Percentiles rank a stretch among this genome's conserved stretches.
phyloP scores from a whole-genome alignment of 2,113 vertebrate species.

The Nothobranchius furzeri region DNA sequence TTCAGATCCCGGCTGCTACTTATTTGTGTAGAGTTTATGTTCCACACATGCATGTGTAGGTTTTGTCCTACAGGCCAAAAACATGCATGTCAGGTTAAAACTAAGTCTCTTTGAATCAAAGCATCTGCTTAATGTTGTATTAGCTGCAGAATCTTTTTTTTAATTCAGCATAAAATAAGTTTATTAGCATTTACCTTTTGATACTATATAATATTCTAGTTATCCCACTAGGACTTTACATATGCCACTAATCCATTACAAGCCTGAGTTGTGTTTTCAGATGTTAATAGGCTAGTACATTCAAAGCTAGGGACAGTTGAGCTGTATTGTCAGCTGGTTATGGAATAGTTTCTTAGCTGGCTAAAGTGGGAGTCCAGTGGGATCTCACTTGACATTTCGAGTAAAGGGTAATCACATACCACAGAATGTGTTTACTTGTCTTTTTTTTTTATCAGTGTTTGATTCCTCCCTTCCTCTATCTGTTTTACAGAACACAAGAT shows the following conservation, averaged over 20 bases:
- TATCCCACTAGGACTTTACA: background rate
- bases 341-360: constrained; percentile 1
- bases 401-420: constrained; percentile 22
- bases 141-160: background rate
- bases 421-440: constrained; percentile 1
- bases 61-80: too few relatives aligned
- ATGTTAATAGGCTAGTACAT: constrained; percentile 6
- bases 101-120: too few relatives aligned
- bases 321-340: constrained; percentile 23
- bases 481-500: constrained; percentile 61
- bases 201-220: background rate
- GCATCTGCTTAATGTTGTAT: background rate
- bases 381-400: background rate
- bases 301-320: constrained; percentile 21
- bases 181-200: too few relatives aligned
- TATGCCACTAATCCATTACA: constrained; percentile 4
- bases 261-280: background rate
- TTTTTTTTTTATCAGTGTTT: constrained; percentile 2
- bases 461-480: constrained; percentile 4
- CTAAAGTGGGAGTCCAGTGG: background rate
- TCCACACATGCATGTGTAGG: too few relatives aligned
- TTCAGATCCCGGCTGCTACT: too few relatives aligned
- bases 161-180: background rate
- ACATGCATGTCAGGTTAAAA: too few relatives aligned
- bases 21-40: too few relatives aligned